phyloP scores from a whole-genome alignment of 64 coral and sea anemone species.

The Anthopleura sola region DNA sequence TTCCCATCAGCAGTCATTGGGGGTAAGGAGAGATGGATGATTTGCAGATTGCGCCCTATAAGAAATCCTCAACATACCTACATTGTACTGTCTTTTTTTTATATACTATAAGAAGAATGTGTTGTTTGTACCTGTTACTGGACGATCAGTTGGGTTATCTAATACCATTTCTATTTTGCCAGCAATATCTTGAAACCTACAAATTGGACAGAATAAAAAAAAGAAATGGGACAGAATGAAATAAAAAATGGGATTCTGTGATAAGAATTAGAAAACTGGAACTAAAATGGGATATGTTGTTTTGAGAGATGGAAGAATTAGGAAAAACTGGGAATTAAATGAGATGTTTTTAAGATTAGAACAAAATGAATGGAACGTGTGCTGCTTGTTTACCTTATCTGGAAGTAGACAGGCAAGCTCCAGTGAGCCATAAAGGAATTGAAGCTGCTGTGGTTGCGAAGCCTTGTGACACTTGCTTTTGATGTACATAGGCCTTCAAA shows the following conservation, averaged over 20 bases:
- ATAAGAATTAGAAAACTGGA: neutral
- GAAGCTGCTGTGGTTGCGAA: slow-evolving; percentile 77
- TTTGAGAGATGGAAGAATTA: too few relatives aligned
- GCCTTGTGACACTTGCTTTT: slow-evolving; percentile 74
- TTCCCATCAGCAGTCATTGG: too few relatives aligned
- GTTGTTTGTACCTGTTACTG: slow-evolving; percentile 6
- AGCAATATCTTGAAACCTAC: slow-evolving; percentile 96
- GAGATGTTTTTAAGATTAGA: slow-evolving; percentile 1
- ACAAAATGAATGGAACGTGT: slow-evolving; percentile 58
- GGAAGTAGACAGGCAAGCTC: slow-evolving; percentile 98
- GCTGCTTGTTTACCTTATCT: slow-evolving; percentile 67
- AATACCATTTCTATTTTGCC: slow-evolving; percentile 78
- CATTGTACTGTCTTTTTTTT: too few relatives aligned
- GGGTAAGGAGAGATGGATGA: too few relatives aligned
- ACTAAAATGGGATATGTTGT: neutral
- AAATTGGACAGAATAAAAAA: neutral
- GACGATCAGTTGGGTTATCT: slow-evolving; percentile 29
- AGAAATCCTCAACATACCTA: too few relatives aligned
- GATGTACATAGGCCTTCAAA: slow-evolving; percentile 91
- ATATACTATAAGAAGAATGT: neutral
- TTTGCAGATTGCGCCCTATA: too few relatives aligned
- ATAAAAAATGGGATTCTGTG: neutral
- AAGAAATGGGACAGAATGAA: too few relatives aligned
- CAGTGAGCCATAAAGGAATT: slow-evolving; percentile 80
- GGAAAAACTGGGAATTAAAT: too few relatives aligned